Evolutionary conservation across 1,140 invertebrate species (phyloP).

Genomic region (Hydropsyche tenuis): DNA sequence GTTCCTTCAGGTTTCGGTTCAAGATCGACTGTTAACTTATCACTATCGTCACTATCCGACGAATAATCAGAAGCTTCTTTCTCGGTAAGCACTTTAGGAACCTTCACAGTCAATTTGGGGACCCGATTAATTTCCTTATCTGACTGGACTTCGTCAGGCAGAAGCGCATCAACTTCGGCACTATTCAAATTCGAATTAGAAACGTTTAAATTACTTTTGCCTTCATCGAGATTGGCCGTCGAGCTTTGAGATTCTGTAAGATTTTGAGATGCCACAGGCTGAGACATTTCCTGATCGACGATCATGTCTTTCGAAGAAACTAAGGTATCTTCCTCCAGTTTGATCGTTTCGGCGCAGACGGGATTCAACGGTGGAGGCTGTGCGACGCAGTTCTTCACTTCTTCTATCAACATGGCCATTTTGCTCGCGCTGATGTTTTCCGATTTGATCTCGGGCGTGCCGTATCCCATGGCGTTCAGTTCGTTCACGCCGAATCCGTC

Average conservation of each 20-base stretch:
- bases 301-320: not conserved
- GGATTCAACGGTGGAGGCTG: not conserved
- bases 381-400: slow-evolving; percentile 3
- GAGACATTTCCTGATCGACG: slow-evolving; percentile 52
- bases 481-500: slow-evolving; percentile 7
- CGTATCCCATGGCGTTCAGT: not conserved
- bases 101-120: slow-evolving; percentile 60
- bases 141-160: slow-evolving; percentile 7
- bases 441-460: not conserved
- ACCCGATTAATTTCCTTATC: slow-evolving; percentile 60
- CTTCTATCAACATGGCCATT: slow-evolving; percentile 16
- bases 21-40: slow-evolving; percentile 61
- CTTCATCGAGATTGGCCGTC: not conserved
- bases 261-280: not conserved
- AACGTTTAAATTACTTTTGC: not conserved
- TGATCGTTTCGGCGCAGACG: not conserved
- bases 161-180: not conserved
- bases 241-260: slow-evolving; percentile 3
- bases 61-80: slow-evolving; percentile 63
- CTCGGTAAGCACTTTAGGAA: slow-evolving; percentile 60
- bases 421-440: slow-evolving; percentile 22
- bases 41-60: slow-evolving; percentile 66
- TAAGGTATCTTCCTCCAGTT: too few relatives aligned
- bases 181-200: not conserved
- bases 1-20: not conserved